A percentile compares a stretch with the other conserved stretches of the same genome.
These are phyloP conservation scores for Morone chrysops DNA, from an alignment of 2,113 vertebrate species.

Conservation along the genomic window DNA sequence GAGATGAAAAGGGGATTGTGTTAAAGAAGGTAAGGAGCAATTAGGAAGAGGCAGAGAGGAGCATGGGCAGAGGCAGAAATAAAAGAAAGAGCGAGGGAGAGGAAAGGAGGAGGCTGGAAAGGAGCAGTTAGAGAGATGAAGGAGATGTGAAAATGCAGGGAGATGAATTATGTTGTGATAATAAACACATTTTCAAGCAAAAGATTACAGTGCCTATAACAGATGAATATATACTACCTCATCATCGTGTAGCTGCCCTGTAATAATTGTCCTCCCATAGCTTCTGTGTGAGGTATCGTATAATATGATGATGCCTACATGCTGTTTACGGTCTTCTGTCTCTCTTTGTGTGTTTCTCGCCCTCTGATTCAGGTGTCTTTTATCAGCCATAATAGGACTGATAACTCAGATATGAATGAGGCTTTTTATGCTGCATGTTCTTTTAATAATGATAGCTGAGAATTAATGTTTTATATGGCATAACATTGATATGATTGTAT, in stretches of 20 bases:
- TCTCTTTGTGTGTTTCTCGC: conserved; percentile 17
- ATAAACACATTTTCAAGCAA: conserved; percentile 38
- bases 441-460: conserved; percentile 2
- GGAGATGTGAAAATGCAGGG: conserved; percentile 10
- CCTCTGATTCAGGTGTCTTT: conserved; percentile 36
- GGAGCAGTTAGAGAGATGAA: conserved; percentile 39
- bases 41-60: conserved; percentile 32
- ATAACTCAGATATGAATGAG: conserved; percentile 30
- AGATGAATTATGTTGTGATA: conserved; percentile 37
- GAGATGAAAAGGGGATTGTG: conserved; percentile 49
- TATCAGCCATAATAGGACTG: conserved; percentile 4
- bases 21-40: conserved; percentile 44
- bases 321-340: not conserved
- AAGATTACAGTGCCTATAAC: conserved; percentile 36
- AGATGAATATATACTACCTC: conserved; percentile 20
- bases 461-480: not conserved
- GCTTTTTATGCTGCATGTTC: not conserved
- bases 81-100: conserved; percentile 1
- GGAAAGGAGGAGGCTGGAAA: conserved; percentile 35
- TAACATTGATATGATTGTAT: not conserved
- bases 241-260: not conserved
- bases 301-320: conserved; percentile 28
- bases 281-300: conserved; percentile 26
- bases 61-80: conserved; percentile 17
- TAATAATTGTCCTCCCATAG: conserved; percentile 2